These are phyloP conservation scores for Octomys mimax DNA, from an alignment of 2,797 vertebrate genomes.

Conservation along the genomic window DNA sequence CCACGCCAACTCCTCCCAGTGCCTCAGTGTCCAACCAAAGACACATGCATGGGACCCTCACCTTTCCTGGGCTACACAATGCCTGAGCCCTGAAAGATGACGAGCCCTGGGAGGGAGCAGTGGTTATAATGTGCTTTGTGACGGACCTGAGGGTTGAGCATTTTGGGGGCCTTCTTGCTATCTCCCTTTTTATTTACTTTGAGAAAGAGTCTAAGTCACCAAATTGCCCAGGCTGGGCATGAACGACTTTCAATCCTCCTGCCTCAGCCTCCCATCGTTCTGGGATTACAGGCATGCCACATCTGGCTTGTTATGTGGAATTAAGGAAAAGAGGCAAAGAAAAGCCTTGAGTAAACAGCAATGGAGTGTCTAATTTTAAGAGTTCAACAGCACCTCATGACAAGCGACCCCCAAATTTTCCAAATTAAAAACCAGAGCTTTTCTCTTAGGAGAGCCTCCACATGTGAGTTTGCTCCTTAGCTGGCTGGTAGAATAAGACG, in stretches of 20 bases:
- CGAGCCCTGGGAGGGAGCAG: neutral
- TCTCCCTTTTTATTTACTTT: neutral
- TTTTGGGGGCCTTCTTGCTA: neutral
- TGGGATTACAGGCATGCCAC: neutral
- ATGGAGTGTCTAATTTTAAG: neutral
- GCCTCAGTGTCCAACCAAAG: neutral
- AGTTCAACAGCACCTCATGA: neutral
- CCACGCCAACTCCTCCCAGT: neutral
- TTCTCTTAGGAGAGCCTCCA: neutral
- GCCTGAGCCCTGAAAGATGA: neutral
- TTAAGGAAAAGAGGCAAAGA: neutral
- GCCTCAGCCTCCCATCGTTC: neutral
- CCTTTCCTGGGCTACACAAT: neutral
- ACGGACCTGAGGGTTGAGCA: neutral
- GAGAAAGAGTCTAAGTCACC: neutral
- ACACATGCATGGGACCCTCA: neutral
- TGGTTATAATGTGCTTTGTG: neutral
- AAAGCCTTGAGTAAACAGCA: neutral
- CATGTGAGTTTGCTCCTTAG: neutral
- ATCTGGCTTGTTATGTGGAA: neutral
- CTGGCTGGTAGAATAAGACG: neutral
- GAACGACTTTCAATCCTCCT: neutral
- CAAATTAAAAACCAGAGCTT: neutral
- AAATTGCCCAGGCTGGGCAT: neutral
- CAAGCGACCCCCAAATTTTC: conserved; percentile 11